A percentile compares a stretch with the other conserved stretches of the same genome.
Evolutionary conservation across 2,888 invertebrate species (phyloP).

Genomic region (Lochmaea crataegi): DNA sequence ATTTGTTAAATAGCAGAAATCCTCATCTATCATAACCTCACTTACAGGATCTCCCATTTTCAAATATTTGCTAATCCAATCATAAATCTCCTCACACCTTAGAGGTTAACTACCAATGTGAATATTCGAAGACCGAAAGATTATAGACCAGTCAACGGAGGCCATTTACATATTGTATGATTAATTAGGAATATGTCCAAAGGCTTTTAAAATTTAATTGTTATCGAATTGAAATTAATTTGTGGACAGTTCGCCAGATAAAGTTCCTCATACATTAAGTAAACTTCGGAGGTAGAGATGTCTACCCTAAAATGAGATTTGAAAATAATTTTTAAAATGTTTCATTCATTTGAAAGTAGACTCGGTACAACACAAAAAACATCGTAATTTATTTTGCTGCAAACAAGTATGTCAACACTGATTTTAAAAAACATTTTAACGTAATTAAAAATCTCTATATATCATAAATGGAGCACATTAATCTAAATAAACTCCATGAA

Average conservation of each 20-base stretch:
- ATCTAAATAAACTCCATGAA: neutral
- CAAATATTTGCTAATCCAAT: constrained; percentile 2
- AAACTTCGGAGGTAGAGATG: too few relatives aligned
- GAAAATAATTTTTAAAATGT: neutral
- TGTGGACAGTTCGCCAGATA: neutral
- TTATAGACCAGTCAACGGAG: neutral
- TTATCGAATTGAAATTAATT: neutral
- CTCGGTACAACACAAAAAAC: neutral
- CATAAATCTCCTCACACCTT: constrained; percentile 4
- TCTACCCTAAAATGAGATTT: neutral
- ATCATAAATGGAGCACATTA: constrained; percentile 4
- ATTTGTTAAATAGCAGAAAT: constrained; percentile 1
- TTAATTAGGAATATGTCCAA: neutral
- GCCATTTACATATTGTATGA: neutral
- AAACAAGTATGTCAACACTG: neutral
- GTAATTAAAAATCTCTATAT: constrained; percentile 1
- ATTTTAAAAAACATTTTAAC: neutral
- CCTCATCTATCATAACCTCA: constrained; percentile 4
- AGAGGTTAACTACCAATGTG: neutral
- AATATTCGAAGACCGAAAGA: neutral
- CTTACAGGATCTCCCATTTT: neutral
- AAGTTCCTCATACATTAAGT: too few relatives aligned
- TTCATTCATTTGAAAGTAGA: neutral
- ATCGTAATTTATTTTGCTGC: neutral
- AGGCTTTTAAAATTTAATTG: neutral